phyloP scores from a whole-genome alignment of 1,140 invertebrate species.

The Solen grandis region DNA sequence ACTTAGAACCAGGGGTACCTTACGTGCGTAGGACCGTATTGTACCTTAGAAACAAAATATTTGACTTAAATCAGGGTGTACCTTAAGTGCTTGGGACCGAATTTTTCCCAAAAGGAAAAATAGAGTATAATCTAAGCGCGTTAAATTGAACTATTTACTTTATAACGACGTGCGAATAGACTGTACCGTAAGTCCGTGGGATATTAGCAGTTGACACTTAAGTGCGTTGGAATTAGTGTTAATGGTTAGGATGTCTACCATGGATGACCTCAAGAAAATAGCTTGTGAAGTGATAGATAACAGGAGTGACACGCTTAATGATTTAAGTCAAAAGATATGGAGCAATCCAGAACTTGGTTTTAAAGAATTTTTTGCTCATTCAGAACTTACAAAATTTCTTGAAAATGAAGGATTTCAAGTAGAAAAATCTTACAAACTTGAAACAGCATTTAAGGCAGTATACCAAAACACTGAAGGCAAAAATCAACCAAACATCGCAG shows the following conservation, averaged over 20 bases:
- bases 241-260: conserved; percentile 10
- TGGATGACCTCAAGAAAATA: conserved; percentile 57
- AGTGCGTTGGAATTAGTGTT: background rate
- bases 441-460: conserved; percentile 78
- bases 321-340: conserved; percentile 75
- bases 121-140: too few species aligned
- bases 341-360: conserved; percentile 76
- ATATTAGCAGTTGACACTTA: too few species aligned
- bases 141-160: too few species aligned
- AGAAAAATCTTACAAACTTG: conserved; percentile 70
- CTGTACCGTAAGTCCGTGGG: too few species aligned
- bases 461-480: conserved; percentile 41
- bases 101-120: too few species aligned
- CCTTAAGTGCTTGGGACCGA: too few species aligned
- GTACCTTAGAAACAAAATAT: too few species aligned
- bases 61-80: too few species aligned
- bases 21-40: too few species aligned
- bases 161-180: background rate
- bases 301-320: conserved; percentile 48
- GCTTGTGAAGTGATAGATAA: conserved; percentile 67
- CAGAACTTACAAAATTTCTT: conserved; percentile 73
- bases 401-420: conserved; percentile 73
- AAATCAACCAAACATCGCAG: conserved; percentile 69
- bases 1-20: too few species aligned
- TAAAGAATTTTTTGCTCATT: conserved; percentile 77